A percentile compares a stretch with the other conserved stretches of the same genome.
These are phyloP conservation scores for Lycia hirtaria DNA, from an alignment of 2,888 invertebrate genomes.

Conservation along the genomic window DNA sequence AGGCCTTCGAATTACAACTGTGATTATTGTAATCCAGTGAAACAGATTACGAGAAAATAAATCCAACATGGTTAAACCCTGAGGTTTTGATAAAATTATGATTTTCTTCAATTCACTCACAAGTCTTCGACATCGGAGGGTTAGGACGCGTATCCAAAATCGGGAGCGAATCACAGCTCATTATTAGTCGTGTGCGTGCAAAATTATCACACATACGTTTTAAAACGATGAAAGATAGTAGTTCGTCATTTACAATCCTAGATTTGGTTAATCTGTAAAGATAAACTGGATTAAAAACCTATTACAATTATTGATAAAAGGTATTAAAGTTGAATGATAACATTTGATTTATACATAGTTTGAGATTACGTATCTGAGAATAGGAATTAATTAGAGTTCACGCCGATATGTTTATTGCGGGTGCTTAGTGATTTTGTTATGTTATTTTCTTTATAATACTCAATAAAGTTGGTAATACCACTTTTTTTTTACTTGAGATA, in stretches of 20 bases:
- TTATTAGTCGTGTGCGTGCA: slow-evolving; percentile 32
- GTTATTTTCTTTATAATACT: neutral
- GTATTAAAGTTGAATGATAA: slow-evolving; percentile 77
- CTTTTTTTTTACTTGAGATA: too few species aligned
- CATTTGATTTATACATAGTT: slow-evolving; percentile 79
- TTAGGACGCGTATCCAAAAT: slow-evolving; percentile 5
- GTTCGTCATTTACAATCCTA: slow-evolving; percentile 64
- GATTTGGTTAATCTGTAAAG: slow-evolving; percentile 67
- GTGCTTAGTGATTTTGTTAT: slow-evolving; percentile 12
- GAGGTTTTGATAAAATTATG: slow-evolving; percentile 65
- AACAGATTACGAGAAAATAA: slow-evolving; percentile 61
- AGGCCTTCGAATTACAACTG: slow-evolving; percentile 70
- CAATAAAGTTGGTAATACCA: neutral
- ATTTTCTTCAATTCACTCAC: slow-evolving; percentile 32
- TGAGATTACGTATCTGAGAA: slow-evolving; percentile 28
- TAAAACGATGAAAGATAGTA: slow-evolving; percentile 37
- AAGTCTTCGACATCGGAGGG: slow-evolving; percentile 1
- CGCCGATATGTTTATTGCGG: slow-evolving; percentile 27
- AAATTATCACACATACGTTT: slow-evolving; percentile 24
- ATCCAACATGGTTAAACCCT: slow-evolving; percentile 67
- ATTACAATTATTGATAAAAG: slow-evolving; percentile 71
- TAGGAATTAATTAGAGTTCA: slow-evolving; percentile 5
- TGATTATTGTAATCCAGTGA: slow-evolving; percentile 71
- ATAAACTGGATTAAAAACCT: slow-evolving; percentile 71
- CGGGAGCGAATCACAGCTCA: slow-evolving; percentile 36